Base-by-base conservation (phyloP, 2,888 invertebrate genomes). In the Macrostomum cliftonense region DNA sequence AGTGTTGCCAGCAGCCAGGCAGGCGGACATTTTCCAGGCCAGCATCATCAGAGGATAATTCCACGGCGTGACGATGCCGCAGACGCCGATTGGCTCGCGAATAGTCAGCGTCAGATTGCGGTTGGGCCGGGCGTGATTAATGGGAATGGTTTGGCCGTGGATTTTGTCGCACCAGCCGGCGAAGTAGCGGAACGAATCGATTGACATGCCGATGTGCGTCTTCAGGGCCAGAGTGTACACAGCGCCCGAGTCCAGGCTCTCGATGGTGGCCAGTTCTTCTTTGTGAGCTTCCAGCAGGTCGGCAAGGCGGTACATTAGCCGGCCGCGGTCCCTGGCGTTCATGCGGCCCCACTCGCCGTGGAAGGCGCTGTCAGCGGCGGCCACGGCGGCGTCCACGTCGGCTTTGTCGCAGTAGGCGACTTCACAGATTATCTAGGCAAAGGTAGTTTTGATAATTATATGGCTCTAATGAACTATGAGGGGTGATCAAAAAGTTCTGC, bases 1-100 rank as follows among this genome's bases (percentile, higher is more conserved):
- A 0, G 93, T 91, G 65, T 93, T 93, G 37, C 93, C 93, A 11
- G 91, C 89, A 0, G 91, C 89, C 43, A 93, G 74, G 63, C 91
- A 93, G 2, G 93, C 87, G 0, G 91, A 89, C 87, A 91, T 88
- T 71, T 93, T 93, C 91, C 91, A 93, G 0, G 88, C 85, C 12
- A 93, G 71, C 93, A 93, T 95, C 93, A 95, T 93, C 12, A 95
- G 73, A 0, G 93, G 93, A 68, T 93, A 95, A 70, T 93, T 93
- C 93, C 93, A 95, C 0, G 93, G 91, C 0, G 89, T 89, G 14
- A 93, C 79, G 14, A 93, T 73, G 0, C 82, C 91, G 61, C 86
- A 87, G 2, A 93, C 91, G 0, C 81, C 91, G 54, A 91, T 81
- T 0, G 91, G 88, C 67, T 91, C 91, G 56, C 81, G 80, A 62